Base-by-base conservation (phyloP, 2,113 vertebrate species). In the Tachysurus vachellii region DNA sequence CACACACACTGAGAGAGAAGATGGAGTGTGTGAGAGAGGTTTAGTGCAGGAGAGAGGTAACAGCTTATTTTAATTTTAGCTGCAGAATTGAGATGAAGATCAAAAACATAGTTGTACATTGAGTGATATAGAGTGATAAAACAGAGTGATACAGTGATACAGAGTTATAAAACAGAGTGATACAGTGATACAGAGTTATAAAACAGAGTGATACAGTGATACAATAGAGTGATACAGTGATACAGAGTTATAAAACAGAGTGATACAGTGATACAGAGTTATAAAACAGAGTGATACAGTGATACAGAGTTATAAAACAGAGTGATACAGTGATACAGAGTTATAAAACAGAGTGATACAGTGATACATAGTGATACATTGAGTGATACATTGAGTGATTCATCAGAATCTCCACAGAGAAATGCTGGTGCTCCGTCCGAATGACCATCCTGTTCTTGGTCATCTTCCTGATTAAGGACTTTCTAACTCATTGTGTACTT, bases 51-150 rank as follows among this genome's bases (percentile, higher is more conserved):
- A 87, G 91, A 89, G 90, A 93, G 90, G 91, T 93, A 93, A 90
- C 93, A n/a, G n/a, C 92, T 90, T 89, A 91, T 93, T 90, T 93
- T 94, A 94, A 93, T 93, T 95, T 94, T 93, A 95, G 93, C 91
- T 68, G 68, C 87, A 88, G 90, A 90, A 92, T 92, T 86, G 89
- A 92, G 83, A 89, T 88, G 83, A 89, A 92, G 83, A 76, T 75
- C 83, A 64, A 90, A 79, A 92, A 92, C 88, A 88, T 90, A 87
- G 89, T 88, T 92, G 87, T 79, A 79, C 76, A 54, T 50, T 54
- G 50, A 3, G 76, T 56, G 76, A 79, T 79, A 17, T 10, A 76
- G 47, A 76, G 21, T 76, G 71, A 50, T 44, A 73, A 17, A 3
- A 17, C 21, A 76, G 47, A 76, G 21, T 76, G 71, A 50, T 44